These are phyloP conservation scores for Odontothrips loti DNA, from an alignment of 2,888 invertebrate species.

Conservation along the genomic window DNA sequence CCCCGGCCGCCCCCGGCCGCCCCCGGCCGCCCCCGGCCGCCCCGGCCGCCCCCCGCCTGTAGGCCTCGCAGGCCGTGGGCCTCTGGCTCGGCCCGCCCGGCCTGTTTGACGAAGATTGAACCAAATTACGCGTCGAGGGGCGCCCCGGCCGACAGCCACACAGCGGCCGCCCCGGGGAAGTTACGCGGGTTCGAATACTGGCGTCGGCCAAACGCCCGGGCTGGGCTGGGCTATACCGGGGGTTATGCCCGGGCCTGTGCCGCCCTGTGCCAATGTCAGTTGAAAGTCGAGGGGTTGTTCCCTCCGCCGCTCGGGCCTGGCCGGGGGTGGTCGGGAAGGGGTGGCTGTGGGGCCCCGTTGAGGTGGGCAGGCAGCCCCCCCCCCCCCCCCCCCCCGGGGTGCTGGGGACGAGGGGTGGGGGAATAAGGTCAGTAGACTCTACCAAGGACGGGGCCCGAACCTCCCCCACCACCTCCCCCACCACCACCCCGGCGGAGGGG, in stretches of 20 bases:
- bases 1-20: too few species aligned
- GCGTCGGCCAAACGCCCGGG: too few species aligned
- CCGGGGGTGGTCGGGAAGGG: neutral
- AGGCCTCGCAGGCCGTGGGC: too few species aligned
- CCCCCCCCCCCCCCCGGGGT: too few species aligned
- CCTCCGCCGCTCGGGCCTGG: neutral
- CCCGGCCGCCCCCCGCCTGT: too few species aligned
- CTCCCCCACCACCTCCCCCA: neutral
- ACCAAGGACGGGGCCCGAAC: neutral
- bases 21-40: too few species aligned
- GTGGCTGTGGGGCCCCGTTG: neutral
- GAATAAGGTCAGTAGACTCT: constrained; percentile 26
- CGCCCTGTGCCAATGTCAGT: constrained; percentile 10
- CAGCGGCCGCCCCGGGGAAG: too few species aligned
- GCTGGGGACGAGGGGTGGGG: neutral
- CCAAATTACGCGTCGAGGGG: neutral
- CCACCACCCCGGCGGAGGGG: neutral
- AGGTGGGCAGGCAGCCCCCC: neutral
- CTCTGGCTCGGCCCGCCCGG: too few species aligned
- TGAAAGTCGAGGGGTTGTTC: constrained; percentile 24
- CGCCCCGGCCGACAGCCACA: neutral
- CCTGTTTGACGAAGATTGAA: constrained; percentile 22
- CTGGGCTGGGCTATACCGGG: too few species aligned
- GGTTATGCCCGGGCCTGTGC: too few species aligned
- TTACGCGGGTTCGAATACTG: too few species aligned